Percentiles rank a stretch among this genome's conserved stretches.
Conservation (phyloP, 2,888 invertebrate genomes). For the Saturnia pavonia region DNA sequence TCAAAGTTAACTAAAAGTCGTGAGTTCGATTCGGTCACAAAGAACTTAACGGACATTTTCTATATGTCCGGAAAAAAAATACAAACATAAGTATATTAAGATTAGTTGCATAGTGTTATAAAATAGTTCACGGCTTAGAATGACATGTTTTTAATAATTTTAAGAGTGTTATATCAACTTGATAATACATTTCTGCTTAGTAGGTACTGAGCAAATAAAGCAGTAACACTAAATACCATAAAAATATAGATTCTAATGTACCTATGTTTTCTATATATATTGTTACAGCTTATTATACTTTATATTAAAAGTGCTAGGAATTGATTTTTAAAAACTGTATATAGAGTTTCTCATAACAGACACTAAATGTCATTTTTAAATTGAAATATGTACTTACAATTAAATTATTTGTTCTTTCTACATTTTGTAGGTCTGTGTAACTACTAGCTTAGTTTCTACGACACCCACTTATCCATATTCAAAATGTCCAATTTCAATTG, state of each 20-base stretch:
- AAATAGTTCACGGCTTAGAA: too few species aligned
- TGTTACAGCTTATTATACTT: too few species aligned
- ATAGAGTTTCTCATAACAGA: neutral
- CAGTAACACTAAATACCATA: too few species aligned
- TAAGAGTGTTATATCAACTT: too few species aligned
- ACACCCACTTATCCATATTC: neutral
- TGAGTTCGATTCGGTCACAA: neutral
- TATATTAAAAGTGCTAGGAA: too few species aligned
- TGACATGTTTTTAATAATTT: too few species aligned
- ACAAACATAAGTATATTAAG: too few species aligned
- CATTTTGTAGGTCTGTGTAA: neutral
- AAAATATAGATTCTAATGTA: too few species aligned
- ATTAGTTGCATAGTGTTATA: too few species aligned
- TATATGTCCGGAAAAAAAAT: too few species aligned
- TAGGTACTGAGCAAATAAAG: neutral
- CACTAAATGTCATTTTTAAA: neutral
- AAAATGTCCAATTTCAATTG: neutral
- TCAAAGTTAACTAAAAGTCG: neutral
- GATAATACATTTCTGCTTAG: neutral
- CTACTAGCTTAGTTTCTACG: slow-evolving; percentile 1
- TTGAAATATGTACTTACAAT: neutral
- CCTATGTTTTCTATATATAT: too few species aligned
- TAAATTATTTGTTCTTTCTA: neutral
- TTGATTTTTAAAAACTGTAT: too few species aligned
- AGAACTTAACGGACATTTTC: neutral